phyloP scores from a whole-genome alignment of 1,140 invertebrate genomes.

The Manduca sexta region DNA sequence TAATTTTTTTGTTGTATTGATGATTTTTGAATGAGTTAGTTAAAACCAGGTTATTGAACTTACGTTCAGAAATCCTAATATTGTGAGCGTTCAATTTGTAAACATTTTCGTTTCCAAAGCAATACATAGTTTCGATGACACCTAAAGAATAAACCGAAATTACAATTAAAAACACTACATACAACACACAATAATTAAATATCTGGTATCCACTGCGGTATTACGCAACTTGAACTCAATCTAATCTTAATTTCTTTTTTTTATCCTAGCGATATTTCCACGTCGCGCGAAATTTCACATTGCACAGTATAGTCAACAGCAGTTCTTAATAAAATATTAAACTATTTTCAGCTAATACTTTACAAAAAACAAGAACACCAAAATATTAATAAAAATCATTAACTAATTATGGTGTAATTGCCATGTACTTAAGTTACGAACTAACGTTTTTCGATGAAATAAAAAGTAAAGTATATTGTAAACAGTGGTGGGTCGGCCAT shows the following conservation, averaged over 20 bases:
- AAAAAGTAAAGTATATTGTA: slow-evolving; percentile 60
- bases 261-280: slow-evolving; percentile 11
- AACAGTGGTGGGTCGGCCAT: slow-evolving; percentile 72
- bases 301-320: slow-evolving; percentile 9
- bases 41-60: slow-evolving; percentile 21
- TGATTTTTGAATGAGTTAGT: too few species aligned
- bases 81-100: slow-evolving; percentile 39
- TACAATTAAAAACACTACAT: not conserved
- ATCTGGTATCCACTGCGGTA: not conserved
- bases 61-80: slow-evolving; percentile 47
- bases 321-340: slow-evolving; percentile 15
- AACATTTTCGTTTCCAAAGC: slow-evolving; percentile 43
- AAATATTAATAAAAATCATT: slow-evolving; percentile 31
- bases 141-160: not conserved
- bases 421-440: slow-evolving; percentile 21
- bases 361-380: slow-evolving; percentile 10
- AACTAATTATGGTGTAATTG: slow-evolving; percentile 33
- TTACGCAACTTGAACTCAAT: slow-evolving; percentile 11
- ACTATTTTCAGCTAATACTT: not conserved
- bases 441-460: slow-evolving; percentile 19
- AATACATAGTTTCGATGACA: slow-evolving; percentile 37
- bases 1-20: too few species aligned
- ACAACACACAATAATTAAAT: not conserved
- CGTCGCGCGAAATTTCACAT: slow-evolving; percentile 39
- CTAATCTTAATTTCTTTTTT: slow-evolving; percentile 3